These are phyloP conservation scores for Diprion similis DNA, from an alignment of 1,140 invertebrate species.

Conservation along the genomic window DNA sequence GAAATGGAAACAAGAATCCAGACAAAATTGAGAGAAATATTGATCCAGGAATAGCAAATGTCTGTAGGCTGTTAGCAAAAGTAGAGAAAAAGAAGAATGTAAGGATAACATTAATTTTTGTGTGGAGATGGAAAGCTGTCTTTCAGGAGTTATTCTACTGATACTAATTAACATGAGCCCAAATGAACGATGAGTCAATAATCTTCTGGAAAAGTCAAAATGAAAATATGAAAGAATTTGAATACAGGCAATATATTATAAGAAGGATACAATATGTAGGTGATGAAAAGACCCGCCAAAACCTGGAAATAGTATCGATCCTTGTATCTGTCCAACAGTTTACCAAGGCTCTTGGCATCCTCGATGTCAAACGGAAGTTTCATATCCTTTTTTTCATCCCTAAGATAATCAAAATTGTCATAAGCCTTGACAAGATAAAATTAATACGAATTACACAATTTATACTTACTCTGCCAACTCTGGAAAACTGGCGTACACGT, in stretches of 20 bases:
- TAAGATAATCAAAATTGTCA: constrained; percentile 64
- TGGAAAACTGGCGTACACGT: constrained; percentile 81
- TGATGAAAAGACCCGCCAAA: constrained; percentile 84
- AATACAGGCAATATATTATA: constrained; percentile 44
- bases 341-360: constrained; percentile 94
- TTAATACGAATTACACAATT: constrained; percentile 19
- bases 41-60: constrained; percentile 99
- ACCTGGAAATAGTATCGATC: constrained; percentile 95
- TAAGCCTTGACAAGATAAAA: constrained; percentile 10
- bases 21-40: constrained; percentile 97
- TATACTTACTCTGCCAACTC: constrained; percentile 80
- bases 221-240: constrained; percentile 14
- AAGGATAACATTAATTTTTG: constrained; percentile 41
- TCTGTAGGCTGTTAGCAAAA: constrained; percentile 82
- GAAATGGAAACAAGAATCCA: constrained; percentile 96
- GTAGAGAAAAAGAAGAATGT: constrained; percentile 31
- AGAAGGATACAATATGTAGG: constrained; percentile 99
- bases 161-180: neutral
- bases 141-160: constrained; percentile 1
- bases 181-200: constrained; percentile 20
- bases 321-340: constrained; percentile 91
- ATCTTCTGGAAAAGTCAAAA: neutral
- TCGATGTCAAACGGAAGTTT: constrained; percentile 94
- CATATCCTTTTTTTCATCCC: constrained; percentile 86
- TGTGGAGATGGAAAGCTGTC: neutral